Conservation (phyloP, 92 coral and sea anemone genomes). For the Bergia puertoricense region DNA sequence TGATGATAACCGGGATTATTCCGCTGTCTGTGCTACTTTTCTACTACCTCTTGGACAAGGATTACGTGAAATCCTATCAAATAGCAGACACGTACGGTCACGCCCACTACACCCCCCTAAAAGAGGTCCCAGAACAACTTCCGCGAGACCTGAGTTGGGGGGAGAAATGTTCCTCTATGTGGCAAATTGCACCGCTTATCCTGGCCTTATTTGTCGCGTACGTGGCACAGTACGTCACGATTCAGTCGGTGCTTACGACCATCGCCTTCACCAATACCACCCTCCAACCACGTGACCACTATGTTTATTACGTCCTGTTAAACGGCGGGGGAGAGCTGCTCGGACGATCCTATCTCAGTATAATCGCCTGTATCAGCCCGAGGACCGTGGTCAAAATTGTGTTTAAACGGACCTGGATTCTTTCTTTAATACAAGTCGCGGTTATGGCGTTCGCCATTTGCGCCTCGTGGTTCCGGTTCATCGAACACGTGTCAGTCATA, state of each 20-base stretch:
- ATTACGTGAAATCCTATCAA: slow-evolving; percentile 76
- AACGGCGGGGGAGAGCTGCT: slow-evolving; percentile 73
- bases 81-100: slow-evolving; percentile 65
- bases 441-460: slow-evolving; percentile 61
- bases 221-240: slow-evolving; percentile 66
- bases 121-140: slow-evolving; percentile 40
- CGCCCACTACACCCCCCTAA: slow-evolving; percentile 41
- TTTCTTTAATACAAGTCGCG: slow-evolving; percentile 50
- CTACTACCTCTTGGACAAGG: slow-evolving; percentile 82
- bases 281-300: slow-evolving; percentile 72
- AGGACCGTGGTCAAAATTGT: slow-evolving; percentile 52
- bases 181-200: slow-evolving; percentile 71
- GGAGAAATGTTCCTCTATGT: slow-evolving; percentile 60
- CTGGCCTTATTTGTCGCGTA: slow-evolving; percentile 62
- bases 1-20: slow-evolving; percentile 58
- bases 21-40: slow-evolving; percentile 63
- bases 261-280: slow-evolving; percentile 68
- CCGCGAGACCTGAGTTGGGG: slow-evolving; percentile 53
- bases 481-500: slow-evolving; percentile 55
- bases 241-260: slow-evolving; percentile 81
- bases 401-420: slow-evolving; percentile 70
- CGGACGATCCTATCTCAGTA: slow-evolving; percentile 68
- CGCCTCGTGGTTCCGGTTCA: slow-evolving; percentile 76
- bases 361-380: slow-evolving; percentile 62
- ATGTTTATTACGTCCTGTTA: slow-evolving; percentile 66